phyloP scores from a whole-genome alignment of 1,140 invertebrate genomes.

The Ladona fulva region DNA sequence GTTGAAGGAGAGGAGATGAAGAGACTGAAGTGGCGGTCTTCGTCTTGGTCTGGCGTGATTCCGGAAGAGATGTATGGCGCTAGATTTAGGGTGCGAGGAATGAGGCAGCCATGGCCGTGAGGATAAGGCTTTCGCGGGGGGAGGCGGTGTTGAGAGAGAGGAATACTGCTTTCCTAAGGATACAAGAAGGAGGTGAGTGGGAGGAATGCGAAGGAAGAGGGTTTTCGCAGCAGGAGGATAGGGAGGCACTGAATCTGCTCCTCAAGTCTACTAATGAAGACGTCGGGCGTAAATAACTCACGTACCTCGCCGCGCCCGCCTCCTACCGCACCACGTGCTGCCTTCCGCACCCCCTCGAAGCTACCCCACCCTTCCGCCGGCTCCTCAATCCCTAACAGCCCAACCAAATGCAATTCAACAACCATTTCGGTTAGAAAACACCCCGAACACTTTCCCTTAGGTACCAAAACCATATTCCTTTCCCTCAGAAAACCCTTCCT shows the following conservation, averaged over 20 bases:
- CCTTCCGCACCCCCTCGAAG: not conserved
- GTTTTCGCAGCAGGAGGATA: too few relatives aligned
- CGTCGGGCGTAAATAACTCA: slow-evolving; percentile 3
- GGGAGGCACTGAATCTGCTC: not conserved
- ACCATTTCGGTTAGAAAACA: not conserved
- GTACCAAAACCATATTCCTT: not conserved
- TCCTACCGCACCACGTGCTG: not conserved
- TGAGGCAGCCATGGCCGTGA: too few relatives aligned
- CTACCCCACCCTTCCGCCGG: not conserved
- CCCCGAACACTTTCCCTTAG: not conserved
- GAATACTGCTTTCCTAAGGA: too few relatives aligned
- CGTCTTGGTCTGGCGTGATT: too few relatives aligned
- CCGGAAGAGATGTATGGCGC: too few relatives aligned
- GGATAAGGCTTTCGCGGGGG: too few relatives aligned
- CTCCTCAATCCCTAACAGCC: not conserved
- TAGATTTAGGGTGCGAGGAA: too few relatives aligned
- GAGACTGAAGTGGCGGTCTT: too few relatives aligned
- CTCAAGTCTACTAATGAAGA: not conserved
- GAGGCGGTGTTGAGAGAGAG: too few relatives aligned
- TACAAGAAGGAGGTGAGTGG: too few relatives aligned
- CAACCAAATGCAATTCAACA: not conserved
- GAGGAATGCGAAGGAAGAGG: too few relatives aligned
- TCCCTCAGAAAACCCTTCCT: not conserved
- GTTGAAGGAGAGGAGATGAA: too few relatives aligned
- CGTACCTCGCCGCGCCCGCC: not conserved